phyloP scores from a whole-genome alignment of 1,140 invertebrate genomes.

The silkworm (Bombyx mori) region ASM3026992v2 NC_085114.1:15831001-15831500 shows the following conservation, averaged over 20 bases:
- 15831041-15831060: conserved; percentile 70
- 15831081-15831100: too few species aligned
- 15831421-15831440: conserved; percentile 18
- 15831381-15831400: conserved; percentile 47
- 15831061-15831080: too few species aligned
- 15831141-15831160: too few species aligned
- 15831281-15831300: too few species aligned
- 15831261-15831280: too few species aligned
- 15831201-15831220: too few species aligned
- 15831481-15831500: neutral
- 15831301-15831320: neutral
- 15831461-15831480: neutral
- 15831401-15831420: conserved; percentile 6
- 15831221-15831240: too few species aligned
- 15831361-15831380: conserved; percentile 86
- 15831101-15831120: too few species aligned
- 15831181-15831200: too few species aligned
- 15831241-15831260: too few species aligned
- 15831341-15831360: conserved; percentile 82
- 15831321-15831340: conserved; percentile 75
- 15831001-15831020: conserved; percentile 95
- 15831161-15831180: too few species aligned
- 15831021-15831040: conserved; percentile 93
- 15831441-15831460: conserved; percentile 13
- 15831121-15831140: too few species aligned